Conservation (phyloP, 2,113 vertebrate species). For the Shinisaurus crocodilurus region DNA sequence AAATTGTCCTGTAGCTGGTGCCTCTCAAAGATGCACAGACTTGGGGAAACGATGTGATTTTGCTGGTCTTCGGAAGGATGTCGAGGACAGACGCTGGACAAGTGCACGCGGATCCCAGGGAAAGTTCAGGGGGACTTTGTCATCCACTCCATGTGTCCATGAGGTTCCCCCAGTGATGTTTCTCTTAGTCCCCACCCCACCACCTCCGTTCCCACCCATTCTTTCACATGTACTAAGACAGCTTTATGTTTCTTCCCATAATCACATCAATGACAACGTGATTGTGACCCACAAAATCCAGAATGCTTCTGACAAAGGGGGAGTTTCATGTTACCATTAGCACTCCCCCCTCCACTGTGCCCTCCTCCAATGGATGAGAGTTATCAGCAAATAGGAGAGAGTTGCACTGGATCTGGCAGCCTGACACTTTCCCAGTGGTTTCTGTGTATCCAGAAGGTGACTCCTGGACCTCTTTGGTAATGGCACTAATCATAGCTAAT, state of each 20-base stretch:
- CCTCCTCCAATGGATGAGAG: not conserved
- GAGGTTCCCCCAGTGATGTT: not conserved
- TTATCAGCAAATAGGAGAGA: not conserved
- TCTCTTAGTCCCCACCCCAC: not conserved
- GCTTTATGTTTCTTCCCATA: not conserved
- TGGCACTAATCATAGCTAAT: not conserved
- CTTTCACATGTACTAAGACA: not conserved
- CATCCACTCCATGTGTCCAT: not conserved
- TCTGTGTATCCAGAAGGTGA: rapidly evolving
- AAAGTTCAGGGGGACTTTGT: not conserved
- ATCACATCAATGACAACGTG: no score
- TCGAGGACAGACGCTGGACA: not conserved
- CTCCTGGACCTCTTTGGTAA: not conserved
- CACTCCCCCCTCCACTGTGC: no score
- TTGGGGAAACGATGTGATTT: not conserved
- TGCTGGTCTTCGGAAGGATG: not conserved
- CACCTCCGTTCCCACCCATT: no score
- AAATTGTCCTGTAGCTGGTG: not conserved
- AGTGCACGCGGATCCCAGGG: no score
- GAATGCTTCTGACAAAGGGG: not conserved
- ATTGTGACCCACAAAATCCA: not conserved
- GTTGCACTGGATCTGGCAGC: rapidly evolving
- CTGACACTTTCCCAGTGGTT: rapidly evolving
- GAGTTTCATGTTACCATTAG: not conserved
- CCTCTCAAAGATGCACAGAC: not conserved